Evolutionary conservation across 2,888 invertebrate genomes (phyloP).

Genomic region (Drosophila koepferae): DNA sequence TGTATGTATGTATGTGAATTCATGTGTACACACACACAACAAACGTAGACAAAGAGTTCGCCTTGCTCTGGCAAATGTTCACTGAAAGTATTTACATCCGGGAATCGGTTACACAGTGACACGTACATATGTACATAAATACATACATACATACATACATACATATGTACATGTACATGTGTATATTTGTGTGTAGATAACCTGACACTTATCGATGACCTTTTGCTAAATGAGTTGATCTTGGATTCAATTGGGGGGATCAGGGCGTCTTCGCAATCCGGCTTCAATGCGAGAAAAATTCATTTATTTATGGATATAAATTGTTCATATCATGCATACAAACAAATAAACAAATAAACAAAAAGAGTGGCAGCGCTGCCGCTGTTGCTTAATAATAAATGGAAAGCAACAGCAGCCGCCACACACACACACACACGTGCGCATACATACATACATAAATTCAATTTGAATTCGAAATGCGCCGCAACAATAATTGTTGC

Average conservation of each 20-base stretch:
- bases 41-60: conserved; percentile 13
- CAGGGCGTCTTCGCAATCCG: conserved; percentile 31
- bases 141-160: too few relatives aligned
- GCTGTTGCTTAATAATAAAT: conserved; percentile 48
- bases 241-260: conserved; percentile 43
- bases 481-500: conserved; percentile 58
- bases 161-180: not conserved
- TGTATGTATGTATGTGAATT: not conserved
- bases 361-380: conserved; percentile 37
- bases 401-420: conserved; percentile 30
- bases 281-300: conserved; percentile 49
- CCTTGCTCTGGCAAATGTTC: conserved; percentile 5
- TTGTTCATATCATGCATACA: conserved; percentile 21
- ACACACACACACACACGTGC: not conserved
- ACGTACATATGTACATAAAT: not conserved
- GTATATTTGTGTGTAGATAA: conserved; percentile 15
- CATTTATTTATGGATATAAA: conserved; percentile 44
- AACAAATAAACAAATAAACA: conserved; percentile 37
- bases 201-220: conserved; percentile 39
- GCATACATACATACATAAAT: conserved; percentile 11
- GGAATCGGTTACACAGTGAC: conserved; percentile 9
- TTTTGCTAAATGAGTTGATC: conserved; percentile 53
- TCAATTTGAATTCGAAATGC: conserved; percentile 62
- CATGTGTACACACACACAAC: not conserved
- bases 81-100: conserved; percentile 35